Evolutionary conservation across 2,888 invertebrate species (phyloP), one percentile per base, ranked within the genome.

Genomic region (Orgyia antiqua): DNA sequence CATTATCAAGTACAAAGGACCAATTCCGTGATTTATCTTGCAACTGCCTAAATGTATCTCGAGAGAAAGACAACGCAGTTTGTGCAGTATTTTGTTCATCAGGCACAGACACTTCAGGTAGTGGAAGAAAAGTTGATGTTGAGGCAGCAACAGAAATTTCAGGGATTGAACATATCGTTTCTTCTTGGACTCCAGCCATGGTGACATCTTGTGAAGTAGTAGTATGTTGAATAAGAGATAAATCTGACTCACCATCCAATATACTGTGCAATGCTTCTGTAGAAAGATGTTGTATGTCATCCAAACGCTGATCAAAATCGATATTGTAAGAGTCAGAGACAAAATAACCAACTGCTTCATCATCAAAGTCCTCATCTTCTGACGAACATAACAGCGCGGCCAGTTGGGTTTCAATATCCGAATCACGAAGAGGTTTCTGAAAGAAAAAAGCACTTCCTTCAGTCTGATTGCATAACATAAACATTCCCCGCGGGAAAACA

Each of bases 221-320:
- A 33, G 24, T 25, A 33, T 39, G 31, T 39, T 39, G 42, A 26
- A 39, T 31, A 33, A 36, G 34, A 24, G 33, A 34, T 21, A 42
- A 36, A 42, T 31, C 39, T 33, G 36, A 29, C 29, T 39, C 42
- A 29, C 36, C 36, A 38, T 29, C 35, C 33, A 42, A 33, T 39
- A 39, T 25, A 42, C 23, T 31, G 25, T 36, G 39, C 27, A 42
- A 38, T 29, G 28, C 39, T 33, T 42, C 39, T 15, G 24, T 31
- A 31, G 36, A 36, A 39, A 42, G 29, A 38, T 30, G 17, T 42
- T 42, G 38, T 21, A 42, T 23, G 27, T 36, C 39, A 36, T 42
- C 42, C 31, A 42, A 39, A 36, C 42, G 36, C 33, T 33, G 23
- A 24, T 42, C 35, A 21, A 33, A 33, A 42, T 39, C 27, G 29